A percentile compares a stretch with the other conserved stretches of the same genome.
These are phyloP conservation scores for Zelleria hepariella DNA, from an alignment of 2,888 invertebrate genomes.

Conservation along the genomic window DNA sequence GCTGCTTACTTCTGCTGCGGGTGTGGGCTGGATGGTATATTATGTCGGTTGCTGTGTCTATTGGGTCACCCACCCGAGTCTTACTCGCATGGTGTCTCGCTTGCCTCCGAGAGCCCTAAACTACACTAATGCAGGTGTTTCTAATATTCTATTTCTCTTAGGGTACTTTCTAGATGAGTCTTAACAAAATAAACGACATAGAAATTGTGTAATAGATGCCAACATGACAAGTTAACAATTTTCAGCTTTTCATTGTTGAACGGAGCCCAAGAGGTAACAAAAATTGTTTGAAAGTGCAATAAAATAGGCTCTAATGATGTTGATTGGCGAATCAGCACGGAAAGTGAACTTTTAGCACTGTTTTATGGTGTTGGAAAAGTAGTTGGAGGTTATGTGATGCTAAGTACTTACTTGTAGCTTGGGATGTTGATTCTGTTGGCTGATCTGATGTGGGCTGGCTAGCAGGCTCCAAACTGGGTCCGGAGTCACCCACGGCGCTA, in stretches of 20 bases:
- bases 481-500: conserved; percentile 26
- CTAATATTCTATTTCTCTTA: neutral
- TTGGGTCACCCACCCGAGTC: neutral
- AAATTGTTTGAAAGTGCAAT: neutral
- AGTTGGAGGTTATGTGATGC: conserved; percentile 49
- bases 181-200: neutral
- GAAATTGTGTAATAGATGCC: neutral
- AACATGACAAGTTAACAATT: neutral
- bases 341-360: neutral
- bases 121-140: neutral
- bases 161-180: neutral
- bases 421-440: conserved; percentile 21
- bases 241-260: neutral
- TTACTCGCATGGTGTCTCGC: neutral
- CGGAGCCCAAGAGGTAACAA: neutral
- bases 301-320: neutral
- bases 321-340: neutral
- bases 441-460: conserved; percentile 21
- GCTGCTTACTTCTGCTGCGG: no score
- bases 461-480: conserved; percentile 23
- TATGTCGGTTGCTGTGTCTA: no score
- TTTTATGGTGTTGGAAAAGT: neutral
- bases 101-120: neutral
- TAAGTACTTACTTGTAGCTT: conserved; percentile 34
- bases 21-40: conserved; percentile 10